phyloP scores from a whole-genome alignment of 2,888 invertebrate species.

The Sipunculus nudus region DNA sequence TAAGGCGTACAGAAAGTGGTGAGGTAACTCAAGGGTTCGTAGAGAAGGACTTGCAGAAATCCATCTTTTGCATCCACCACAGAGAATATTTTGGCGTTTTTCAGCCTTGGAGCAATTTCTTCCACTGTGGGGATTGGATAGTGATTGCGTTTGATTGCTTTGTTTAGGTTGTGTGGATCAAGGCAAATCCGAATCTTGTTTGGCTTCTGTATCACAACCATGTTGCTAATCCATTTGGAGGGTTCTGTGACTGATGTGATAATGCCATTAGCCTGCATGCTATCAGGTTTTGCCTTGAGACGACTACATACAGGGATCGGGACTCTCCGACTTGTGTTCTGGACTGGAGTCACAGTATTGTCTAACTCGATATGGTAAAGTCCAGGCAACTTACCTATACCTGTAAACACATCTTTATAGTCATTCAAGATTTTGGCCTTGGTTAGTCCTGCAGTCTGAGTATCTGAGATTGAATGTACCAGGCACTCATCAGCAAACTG shows the following conservation, averaged over 20 bases:
- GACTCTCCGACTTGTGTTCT: slow-evolving; percentile 20
- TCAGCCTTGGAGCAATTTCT: slow-evolving; percentile 37
- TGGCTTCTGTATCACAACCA: slow-evolving; percentile 34
- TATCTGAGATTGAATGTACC: too few relatives aligned
- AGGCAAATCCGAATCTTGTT: slow-evolving; percentile 41
- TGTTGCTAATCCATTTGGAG: slow-evolving; percentile 43
- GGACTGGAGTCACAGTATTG: slow-evolving; percentile 22
- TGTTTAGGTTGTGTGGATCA: slow-evolving; percentile 39
- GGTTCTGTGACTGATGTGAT: slow-evolving; percentile 35
- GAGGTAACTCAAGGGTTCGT: slow-evolving; percentile 33
- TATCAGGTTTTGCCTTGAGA: slow-evolving; percentile 34
- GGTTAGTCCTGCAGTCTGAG: too few relatives aligned
- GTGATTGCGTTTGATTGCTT: slow-evolving; percentile 33
- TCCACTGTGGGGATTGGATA: slow-evolving; percentile 41
- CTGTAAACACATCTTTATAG: too few relatives aligned
- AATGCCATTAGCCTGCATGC: slow-evolving; percentile 38
- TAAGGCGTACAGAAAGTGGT: slow-evolving; percentile 45
- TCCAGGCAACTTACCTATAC: too few relatives aligned
- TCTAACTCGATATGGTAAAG: slow-evolving; percentile 20
- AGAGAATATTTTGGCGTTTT: slow-evolving; percentile 40
- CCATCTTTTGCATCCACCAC: slow-evolving; percentile 41
- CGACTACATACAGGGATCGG: too few relatives aligned
- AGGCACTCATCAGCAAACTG: too few relatives aligned
- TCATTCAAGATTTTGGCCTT: too few relatives aligned
- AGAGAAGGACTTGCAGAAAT: slow-evolving; percentile 41